Base-by-base conservation (phyloP, 2,113 vertebrate genomes). In the Pygoscelis adeliae region DNA sequence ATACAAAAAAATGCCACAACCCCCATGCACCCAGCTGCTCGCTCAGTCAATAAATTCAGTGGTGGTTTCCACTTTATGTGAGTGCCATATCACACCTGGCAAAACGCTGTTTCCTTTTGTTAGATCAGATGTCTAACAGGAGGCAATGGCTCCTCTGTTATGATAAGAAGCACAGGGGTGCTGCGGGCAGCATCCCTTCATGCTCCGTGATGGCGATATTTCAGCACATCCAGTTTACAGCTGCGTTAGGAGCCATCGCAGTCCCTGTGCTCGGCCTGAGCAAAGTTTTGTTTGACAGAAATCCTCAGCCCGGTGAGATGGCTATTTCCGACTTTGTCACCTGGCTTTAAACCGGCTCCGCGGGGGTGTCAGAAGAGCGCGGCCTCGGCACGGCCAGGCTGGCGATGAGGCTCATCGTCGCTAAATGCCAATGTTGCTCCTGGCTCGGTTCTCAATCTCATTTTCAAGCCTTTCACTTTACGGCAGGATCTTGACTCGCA, bases 51-150 rank as follows among this genome's bases (percentile, higher is more conserved):
- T 62, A 26, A 20, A 38, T 65, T 9, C 62, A 40, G 76, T 2
- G 1, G 38, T 5, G 40, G 3, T 11, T 61, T 17, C 49, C 38
- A 4, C 38, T 25, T 3, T 4, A 9, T 2, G 10, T 0, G 0
- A n/a, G 59, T 30, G 69, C 62, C 27, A 1, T 0, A 1, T 2
- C 46, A 2, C 50, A 14, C 36, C 50, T 34, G 55, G 63, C 32
- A 15, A n/a, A 18, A 9, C 1, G 4, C 32, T 3, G 6, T 6
- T 67, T 9, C 73, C 83, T 32, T 53, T 10, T 8, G 29, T 7
- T 18, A 40, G 63, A 27, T 50, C 83, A 38, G 80, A 6, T 5
- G 56, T 44, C 26, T 58, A 9, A 2, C 2, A 17, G 50, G 17
- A 55, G 80, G 20, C 38, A 13, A 6, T 0, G 26, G 53, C 66